Evolutionary conservation across 2,797 vertebrate species (phyloP).

Genomic region (Alectoris magna): DNA sequence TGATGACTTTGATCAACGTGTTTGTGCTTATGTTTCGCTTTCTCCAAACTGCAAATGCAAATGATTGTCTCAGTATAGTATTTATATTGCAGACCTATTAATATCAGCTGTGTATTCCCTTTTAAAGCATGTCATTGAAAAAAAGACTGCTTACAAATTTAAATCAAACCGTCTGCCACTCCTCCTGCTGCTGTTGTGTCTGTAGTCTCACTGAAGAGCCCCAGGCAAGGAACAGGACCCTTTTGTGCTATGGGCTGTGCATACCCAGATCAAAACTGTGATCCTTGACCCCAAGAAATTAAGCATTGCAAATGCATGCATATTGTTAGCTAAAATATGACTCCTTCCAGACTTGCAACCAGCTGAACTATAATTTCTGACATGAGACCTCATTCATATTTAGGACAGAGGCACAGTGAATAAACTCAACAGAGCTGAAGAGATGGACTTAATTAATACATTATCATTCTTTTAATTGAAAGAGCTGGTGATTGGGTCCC

Average conservation of each 20-base stretch:
- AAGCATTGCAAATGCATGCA: conserved; percentile 47
- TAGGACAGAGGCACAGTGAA: not conserved
- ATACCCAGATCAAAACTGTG: conserved; percentile 8
- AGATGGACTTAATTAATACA: not conserved
- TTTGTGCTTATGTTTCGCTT: not conserved
- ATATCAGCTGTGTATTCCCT: not conserved
- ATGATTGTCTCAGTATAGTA: conserved; percentile 9
- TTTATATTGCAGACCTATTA: conserved; percentile 16
- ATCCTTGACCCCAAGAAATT: conserved; percentile 25
- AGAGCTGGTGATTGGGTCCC: not conserved
- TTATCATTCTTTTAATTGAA: conserved; percentile 20
- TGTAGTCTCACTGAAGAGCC: conserved; percentile 9
- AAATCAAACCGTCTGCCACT: not conserved
- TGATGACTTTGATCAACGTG: not conserved
- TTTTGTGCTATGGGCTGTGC: not conserved
- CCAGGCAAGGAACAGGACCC: conserved; percentile 15
- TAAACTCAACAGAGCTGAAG: not conserved
- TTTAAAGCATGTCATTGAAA: not conserved
- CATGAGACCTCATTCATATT: conserved; percentile 20
- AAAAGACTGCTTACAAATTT: not conserved
- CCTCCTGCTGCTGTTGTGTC: not conserved
- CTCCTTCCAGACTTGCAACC: conserved; percentile 2
- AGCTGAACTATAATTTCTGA: conserved; percentile 19
- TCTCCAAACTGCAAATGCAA: conserved; percentile 42
- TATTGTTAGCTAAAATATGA: conserved; percentile 14